Evolutionary conservation across 1,140 invertebrate genomes (phyloP), one percentile per base, ranked within the genome.

Genomic region (Trachymyrmex septentrionalis): DNA sequence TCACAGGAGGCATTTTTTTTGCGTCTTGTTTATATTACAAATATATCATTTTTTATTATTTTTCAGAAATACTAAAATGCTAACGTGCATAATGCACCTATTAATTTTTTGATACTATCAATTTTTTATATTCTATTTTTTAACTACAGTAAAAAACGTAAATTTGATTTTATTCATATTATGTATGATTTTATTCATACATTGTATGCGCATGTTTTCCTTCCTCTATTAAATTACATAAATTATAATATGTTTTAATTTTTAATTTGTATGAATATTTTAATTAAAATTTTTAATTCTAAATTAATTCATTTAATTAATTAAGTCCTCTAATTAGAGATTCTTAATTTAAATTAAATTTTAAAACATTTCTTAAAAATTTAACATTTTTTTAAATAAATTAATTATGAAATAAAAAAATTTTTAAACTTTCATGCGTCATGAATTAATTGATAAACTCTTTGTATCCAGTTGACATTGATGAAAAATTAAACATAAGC

Each of bases 1-100:
- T 97, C 97, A 96, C 96, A 96, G 96, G 96, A 96, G 96, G 96
- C 96, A 96, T 55, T 16, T 21, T 50, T 80, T 67, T 66, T 66
- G 12, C 6, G 0, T 12, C 2, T 48, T 6, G 1, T 59, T 19
- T 59, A n/a, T 34, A 38, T n/a, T 19, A 0, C 0, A 64, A 64
- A 30, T 34, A 21, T 38, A 3, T 66, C 19, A 66, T 66, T 38
- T 66, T 66, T 38, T 16, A 50, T 44, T 67, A 67, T 38, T 67
- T 67, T 12, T 1, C 0, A 50, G 48, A 69, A 69, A 48, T 66
- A 44, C 1, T 66, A 66, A 19, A 2, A 19, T 3, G 6, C 16
- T 24, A 19, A 30, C 3, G 27, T 0, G 2, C 16, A 5, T 10
- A 55, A 50, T 16, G 48, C 0, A 50, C 0, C 3, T 5, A 63